Evolutionary conservation across 1,140 invertebrate genomes (phyloP).

Genomic region (Lysiphlebus fabarum): DNA sequence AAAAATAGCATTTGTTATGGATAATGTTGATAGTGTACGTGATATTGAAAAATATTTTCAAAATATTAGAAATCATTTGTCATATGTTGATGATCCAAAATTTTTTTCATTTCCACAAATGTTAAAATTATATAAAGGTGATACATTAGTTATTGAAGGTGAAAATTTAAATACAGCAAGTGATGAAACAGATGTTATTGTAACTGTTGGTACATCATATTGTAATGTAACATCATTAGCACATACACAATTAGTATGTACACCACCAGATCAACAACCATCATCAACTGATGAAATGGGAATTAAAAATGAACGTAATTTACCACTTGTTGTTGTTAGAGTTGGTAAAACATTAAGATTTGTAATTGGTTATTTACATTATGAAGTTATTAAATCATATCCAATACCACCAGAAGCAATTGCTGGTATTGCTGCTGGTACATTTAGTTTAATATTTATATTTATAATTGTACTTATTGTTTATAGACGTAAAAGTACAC

Average conservation of each 20-base stretch:
- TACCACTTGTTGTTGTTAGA: constrained; percentile 85
- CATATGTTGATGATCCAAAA: constrained; percentile 90
- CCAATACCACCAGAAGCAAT: constrained; percentile 84
- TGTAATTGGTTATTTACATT: constrained; percentile 83
- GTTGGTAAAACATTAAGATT: constrained; percentile 84
- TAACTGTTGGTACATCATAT: constrained; percentile 81
- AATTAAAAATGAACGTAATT: constrained; percentile 67
- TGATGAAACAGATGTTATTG: constrained; percentile 88
- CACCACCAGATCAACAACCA: constrained; percentile 83
- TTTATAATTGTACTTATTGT: constrained; percentile 83
- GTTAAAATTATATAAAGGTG: constrained; percentile 89
- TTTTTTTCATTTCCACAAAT: constrained; percentile 83
- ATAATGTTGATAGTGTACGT: constrained; percentile 83
- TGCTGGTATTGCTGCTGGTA: constrained; percentile 78
- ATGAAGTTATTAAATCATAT: constrained; percentile 81
- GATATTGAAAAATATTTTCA: constrained; percentile 86
- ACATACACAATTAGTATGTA: constrained; percentile 83
- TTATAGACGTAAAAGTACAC: constrained; percentile 87
- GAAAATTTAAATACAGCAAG: constrained; percentile 87
- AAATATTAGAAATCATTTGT: constrained; percentile 71
- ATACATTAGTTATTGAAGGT: constrained; percentile 93
- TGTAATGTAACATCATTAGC: constrained; percentile 94
- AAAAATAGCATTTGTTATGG: constrained; percentile 92
- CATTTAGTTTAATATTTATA: constrained; percentile 77
- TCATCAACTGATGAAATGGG: constrained; percentile 82